Conservation (phyloP, 1,140 invertebrate genomes). For the Dendroctonus valens region DNA sequence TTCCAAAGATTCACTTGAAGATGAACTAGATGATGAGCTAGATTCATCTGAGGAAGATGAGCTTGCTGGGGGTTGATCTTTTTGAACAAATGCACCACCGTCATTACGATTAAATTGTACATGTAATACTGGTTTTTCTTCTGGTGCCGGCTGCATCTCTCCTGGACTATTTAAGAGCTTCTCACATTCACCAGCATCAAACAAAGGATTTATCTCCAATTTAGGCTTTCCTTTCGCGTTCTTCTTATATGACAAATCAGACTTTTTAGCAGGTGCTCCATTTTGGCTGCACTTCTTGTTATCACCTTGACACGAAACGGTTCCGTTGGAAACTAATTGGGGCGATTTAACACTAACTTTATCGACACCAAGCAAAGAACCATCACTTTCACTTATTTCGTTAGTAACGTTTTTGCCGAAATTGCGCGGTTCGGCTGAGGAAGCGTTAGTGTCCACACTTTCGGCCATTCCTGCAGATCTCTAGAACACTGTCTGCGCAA, state of each 20-base stretch:
- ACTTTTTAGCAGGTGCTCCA: no score
- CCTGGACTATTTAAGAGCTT: conserved; percentile 12
- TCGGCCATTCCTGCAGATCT: conserved; percentile 49
- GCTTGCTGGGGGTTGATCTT: conserved; percentile 47
- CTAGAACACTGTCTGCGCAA: conserved; percentile 47
- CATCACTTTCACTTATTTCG: conserved; percentile 24
- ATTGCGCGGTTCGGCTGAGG: conserved; percentile 17
- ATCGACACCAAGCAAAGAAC: neutral
- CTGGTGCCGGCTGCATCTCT: conserved; percentile 31
- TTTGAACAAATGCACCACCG: conserved; percentile 48
- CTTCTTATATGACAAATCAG: conserved; percentile 13
- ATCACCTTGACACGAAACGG: no score
- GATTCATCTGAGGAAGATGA: conserved; percentile 45
- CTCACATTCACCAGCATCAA: conserved; percentile 16
- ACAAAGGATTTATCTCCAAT: conserved; percentile 23
- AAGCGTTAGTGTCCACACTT: conserved; percentile 39
- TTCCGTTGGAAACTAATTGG: no score
- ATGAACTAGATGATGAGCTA: conserved; percentile 47
- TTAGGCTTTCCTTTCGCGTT: conserved; percentile 31
- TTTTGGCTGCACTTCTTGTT: no score
- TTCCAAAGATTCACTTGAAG: conserved; percentile 59
- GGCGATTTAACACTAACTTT: conserved; percentile 5
- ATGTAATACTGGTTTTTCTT: conserved; percentile 55
- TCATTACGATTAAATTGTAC: conserved; percentile 59
- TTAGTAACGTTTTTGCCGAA: conserved; percentile 22